Percentiles rank a stretch among this genome's conserved stretches.
Evolutionary conservation across 1,140 invertebrate genomes (phyloP).

Genomic region (Halotydeus destructor): DNA sequence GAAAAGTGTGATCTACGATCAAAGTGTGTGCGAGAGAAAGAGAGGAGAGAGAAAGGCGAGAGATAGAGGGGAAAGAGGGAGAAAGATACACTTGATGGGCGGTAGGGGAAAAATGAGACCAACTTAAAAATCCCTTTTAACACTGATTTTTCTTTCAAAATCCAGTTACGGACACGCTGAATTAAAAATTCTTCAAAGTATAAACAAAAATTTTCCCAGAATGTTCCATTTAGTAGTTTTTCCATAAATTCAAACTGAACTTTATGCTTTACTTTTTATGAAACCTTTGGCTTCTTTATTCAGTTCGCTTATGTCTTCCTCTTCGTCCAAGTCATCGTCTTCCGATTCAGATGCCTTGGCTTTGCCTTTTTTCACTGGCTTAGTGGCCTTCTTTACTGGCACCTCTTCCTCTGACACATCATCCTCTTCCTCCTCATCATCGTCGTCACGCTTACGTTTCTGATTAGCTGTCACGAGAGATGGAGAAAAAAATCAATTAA

Average conservation of each 20-base stretch:
- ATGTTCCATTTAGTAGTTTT: not conserved
- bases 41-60: too few relatives aligned
- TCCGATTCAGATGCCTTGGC: constrained; percentile 1
- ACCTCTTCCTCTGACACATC: not conserved
- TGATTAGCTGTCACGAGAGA: not conserved
- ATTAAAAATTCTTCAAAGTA: not conserved
- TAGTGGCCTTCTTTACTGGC: not conserved
- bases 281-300: constrained; percentile 1
- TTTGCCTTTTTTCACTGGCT: too few relatives aligned
- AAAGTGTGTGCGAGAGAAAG: too few relatives aligned
- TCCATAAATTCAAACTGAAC: not conserved
- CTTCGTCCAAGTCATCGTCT: constrained; percentile 7
- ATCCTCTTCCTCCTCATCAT: constrained; percentile 1
- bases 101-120: not conserved
- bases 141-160: not conserved
- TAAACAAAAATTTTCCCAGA: not conserved
- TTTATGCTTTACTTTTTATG: too few relatives aligned
- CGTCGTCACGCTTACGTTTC: not conserved
- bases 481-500: not conserved
- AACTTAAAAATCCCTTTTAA: not conserved
- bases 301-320: constrained; percentile 1
- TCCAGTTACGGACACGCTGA: too few relatives aligned
- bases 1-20: too few relatives aligned
- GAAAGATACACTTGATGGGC: too few relatives aligned
- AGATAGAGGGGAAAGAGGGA: too few relatives aligned